A percentile compares a stretch with the other conserved stretches of the same genome.
Evolutionary conservation across 2,113 vertebrate species (phyloP).

Genomic region (Aviceda subcristata): DNA sequence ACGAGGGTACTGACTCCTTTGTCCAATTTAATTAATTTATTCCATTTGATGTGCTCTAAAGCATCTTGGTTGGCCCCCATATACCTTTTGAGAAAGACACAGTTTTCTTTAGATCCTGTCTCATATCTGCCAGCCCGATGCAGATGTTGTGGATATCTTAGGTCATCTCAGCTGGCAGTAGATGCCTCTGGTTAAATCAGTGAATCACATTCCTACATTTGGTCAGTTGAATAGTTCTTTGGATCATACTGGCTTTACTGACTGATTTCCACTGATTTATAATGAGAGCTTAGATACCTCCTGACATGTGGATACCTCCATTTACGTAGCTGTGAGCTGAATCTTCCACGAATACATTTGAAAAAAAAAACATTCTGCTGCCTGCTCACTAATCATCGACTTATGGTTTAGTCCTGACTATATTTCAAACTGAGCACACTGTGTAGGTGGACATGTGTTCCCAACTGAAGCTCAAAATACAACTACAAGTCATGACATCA

Average conservation of each 20-base stretch:
- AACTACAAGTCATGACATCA: not conserved
- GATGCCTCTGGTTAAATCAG: not conserved
- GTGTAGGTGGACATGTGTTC: conserved; percentile 16
- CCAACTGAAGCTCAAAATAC: not conserved
- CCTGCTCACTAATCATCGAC: not conserved
- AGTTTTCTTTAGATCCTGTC: not conserved
- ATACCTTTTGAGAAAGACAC: not conserved
- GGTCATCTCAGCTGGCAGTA: not conserved
- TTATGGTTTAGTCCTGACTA: not conserved
- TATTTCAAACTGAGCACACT: not conserved
- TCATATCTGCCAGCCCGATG: not conserved
- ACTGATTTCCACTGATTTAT: not conserved
- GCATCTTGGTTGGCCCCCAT: not conserved
- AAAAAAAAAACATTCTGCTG: not conserved
- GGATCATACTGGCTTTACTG: not conserved
- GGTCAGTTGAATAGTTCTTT: not conserved
- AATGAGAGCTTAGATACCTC: not conserved
- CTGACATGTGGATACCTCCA: not conserved
- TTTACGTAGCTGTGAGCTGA: not conserved
- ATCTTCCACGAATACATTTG: not conserved
- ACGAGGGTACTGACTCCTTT: not conserved
- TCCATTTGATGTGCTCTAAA: not conserved
- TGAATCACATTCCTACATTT: not conserved
- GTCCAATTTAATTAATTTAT: not conserved
- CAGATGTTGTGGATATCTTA: not conserved